Evolutionary conservation across 2,797 vertebrate genomes (phyloP), one percentile per base, ranked within the genome.

Genomic region (Hemitrygon akajei): DNA sequence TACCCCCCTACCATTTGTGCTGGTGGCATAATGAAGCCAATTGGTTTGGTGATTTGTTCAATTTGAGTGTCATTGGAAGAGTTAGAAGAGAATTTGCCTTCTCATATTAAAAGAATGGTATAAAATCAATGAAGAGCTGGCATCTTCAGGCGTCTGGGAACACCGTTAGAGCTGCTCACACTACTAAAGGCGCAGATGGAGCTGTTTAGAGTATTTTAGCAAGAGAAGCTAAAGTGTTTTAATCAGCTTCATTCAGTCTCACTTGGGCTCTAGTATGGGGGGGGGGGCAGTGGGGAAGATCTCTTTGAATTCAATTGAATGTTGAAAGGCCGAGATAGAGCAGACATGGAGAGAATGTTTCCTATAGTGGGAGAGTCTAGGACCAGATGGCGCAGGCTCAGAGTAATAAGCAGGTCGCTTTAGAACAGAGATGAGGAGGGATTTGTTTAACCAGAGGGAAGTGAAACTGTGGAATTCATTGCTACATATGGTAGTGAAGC

Each of bases 91-190:
- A 89, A 89, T 66, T 60, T 66, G 30, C 63, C 7, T 66, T 66
- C 60, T 34, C 30, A 0, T 14, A 37, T 89, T 89, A 66, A 37
- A 66, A 34, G 30, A 22, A n/a, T 16, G 7, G 30, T 66, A n/a
- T 66, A 89, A 89, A 89, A 89, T 89, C 86, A 89, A 89, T 89
- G 66, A 66, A 7, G 47, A 22, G n/a, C 66, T 89, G 86, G 34
- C 60, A 37, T 30, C 25, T 87, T 7, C 30, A 63, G 58, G 30
- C 16, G 5, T 87, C 58, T 34, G 14, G n/a, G 30, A 22, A 66
- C 58, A 66, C n/a, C 22, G 86, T n/a, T 34, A 89, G 60, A 89
- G 60, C 30, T 66, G 60, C 66, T 66, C n/a, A 66, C 60, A 89
- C 60, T 66, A 66, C 66, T 89, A 60, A 89, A 7, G n/a, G 60